Evolutionary conservation across 2,888 invertebrate species (phyloP), one percentile per base, ranked within the genome.

Genomic region (Orthonevra nobilis): DNA sequence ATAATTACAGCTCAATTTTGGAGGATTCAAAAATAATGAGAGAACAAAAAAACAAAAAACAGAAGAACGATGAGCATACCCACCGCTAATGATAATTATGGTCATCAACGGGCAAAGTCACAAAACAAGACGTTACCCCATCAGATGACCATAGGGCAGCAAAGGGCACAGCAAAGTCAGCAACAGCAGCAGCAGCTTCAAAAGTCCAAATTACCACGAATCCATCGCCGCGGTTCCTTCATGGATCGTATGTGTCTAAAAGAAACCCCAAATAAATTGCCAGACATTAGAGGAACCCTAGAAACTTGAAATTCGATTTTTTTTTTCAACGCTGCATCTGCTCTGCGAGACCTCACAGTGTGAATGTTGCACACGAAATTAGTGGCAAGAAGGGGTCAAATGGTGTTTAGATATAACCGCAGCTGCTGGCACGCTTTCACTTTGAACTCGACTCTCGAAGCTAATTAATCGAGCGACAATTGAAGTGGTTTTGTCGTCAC

Each of bases 1-100:
- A 77, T 77, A 77, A 77, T 77, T 77, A 77, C 72, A 77, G 77
- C 77, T 77, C 72, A 77, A 77, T 77, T 52, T 38, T 3, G 40
- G n/a, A 52, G 38, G 40, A 64, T 44, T n/a, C n/a, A n/a, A n/a
- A n/a, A n/a, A n/a, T n/a, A n/a, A n/a, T n/a, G 34, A 19, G 12
- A 5, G 32, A 17, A 12, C 6, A 17, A 17, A n/a, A 17, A 12
- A 40, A 63, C 5, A 10, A 14, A 23, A 20, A 58, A 30, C 17
- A 3, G 23, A 19, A 54, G 23, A n/a, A 36, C 20, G 26, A 52
- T 54, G 40, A 73, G 42, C 50, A 60, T 15, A 61, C 68, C 56
- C 54, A 15, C 19, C 50, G 60, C 73, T 79, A 79, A 79, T 79
- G 79, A 79, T 73, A 60, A 79, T 79, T 79, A 79, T 63, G 79